phyloP scores from a whole-genome alignment of 2,797 vertebrate species.

The Sciurus vulgaris region DNA sequence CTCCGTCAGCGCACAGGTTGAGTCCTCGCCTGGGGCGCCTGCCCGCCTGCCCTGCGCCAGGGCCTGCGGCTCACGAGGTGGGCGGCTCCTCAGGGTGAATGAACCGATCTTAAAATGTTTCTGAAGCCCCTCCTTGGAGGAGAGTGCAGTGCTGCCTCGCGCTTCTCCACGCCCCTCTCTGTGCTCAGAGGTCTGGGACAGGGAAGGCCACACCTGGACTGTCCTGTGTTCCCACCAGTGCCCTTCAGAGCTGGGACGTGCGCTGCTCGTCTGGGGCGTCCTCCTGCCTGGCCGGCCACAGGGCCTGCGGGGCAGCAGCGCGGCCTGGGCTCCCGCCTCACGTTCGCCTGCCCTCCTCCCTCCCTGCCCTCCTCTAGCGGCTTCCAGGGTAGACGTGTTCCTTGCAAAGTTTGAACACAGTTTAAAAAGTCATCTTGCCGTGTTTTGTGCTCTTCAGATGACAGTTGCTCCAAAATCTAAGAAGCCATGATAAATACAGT shows the following conservation, averaged over 20 bases:
- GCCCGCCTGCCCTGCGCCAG: rapidly evolving
- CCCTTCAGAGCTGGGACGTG: background rate
- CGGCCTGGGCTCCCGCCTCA: background rate
- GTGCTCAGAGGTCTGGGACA: too few species aligned
- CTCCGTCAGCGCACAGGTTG: rapidly evolving
- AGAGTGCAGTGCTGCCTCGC: background rate
- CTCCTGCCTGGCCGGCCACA: background rate
- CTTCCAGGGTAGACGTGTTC: background rate
- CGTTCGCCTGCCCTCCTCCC: background rate
- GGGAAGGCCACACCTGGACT: background rate
- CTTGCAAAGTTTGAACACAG: background rate
- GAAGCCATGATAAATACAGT: slow-evolving; percentile 52
- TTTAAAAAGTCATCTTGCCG: slow-evolving; percentile 14
- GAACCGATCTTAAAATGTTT: background rate
- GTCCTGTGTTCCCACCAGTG: rapidly evolving
- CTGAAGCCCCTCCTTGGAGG: background rate
- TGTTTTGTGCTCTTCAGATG: slow-evolving; percentile 62
- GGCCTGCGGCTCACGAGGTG: rapidly evolving
- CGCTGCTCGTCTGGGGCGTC: background rate
- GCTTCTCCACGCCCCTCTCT: rapidly evolving
- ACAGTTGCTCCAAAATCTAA: slow-evolving; percentile 45
- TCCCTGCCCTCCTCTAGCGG: background rate
- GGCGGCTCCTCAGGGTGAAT: background rate
- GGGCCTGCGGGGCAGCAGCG: background rate
- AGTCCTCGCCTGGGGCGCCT: rapidly evolving